phyloP scores from a whole-genome alignment of 2,888 invertebrate species.

The Hyppa rectilinea region DNA sequence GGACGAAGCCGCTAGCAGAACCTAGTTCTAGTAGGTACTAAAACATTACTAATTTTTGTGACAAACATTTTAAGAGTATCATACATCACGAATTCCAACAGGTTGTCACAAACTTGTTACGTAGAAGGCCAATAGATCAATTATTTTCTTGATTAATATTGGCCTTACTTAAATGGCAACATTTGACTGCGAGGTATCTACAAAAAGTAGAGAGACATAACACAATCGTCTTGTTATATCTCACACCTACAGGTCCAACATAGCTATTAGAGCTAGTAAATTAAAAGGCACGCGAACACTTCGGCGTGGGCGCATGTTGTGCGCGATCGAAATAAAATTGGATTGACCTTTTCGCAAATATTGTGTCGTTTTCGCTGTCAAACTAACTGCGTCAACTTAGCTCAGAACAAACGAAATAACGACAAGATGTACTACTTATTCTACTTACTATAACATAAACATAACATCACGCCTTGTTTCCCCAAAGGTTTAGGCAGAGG shows the following conservation, averaged over 20 bases:
- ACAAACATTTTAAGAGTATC: constrained; percentile 13
- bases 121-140: constrained; percentile 48
- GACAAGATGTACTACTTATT: too few species aligned
- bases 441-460: too few species aligned
- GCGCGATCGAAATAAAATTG: constrained; percentile 26
- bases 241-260: constrained; percentile 14
- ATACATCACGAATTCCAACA: constrained; percentile 24
- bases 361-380: not conserved
- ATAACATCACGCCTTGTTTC: too few species aligned
- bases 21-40: too few species aligned
- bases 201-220: constrained; percentile 29
- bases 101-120: constrained; percentile 23
- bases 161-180: constrained; percentile 40
- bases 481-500: too few species aligned
- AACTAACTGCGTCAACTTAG: not conserved
- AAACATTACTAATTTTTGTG: not conserved
- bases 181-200: constrained; percentile 26
- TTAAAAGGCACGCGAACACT: constrained; percentile 30
- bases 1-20: too few species aligned
- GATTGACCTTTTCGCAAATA: constrained; percentile 9
- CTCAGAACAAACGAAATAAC: too few species aligned
- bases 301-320: constrained; percentile 39
- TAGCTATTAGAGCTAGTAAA: constrained; percentile 25
- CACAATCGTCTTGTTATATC: not conserved
- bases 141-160: constrained; percentile 54